phyloP scores from a whole-genome alignment of 2,113 vertebrate genomes.

The Chaetodon auriga region DNA sequence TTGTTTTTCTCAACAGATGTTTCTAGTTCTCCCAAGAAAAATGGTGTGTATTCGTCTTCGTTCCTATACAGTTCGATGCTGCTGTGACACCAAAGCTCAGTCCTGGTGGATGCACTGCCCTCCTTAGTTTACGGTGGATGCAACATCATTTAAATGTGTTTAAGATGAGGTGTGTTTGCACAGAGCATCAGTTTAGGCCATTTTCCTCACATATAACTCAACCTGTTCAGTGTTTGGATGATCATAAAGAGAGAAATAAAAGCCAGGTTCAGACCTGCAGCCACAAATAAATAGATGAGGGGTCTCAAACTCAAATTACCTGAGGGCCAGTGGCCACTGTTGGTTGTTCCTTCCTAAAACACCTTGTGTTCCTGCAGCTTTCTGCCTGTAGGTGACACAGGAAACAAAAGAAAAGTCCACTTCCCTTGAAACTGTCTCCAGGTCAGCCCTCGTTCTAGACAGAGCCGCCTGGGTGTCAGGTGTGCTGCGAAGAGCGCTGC shows the following conservation, averaged over 20 bases:
- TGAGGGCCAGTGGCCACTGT: neutral
- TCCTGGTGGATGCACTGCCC: conserved; percentile 19
- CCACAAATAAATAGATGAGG: neutral
- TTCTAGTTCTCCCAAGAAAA: conserved; percentile 63
- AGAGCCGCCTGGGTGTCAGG: neutral
- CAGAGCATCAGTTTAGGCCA: neutral
- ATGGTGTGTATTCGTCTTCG: conserved; percentile 11
- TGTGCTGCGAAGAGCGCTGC: neutral
- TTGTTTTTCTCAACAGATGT: conserved; percentile 74
- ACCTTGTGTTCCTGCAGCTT: neutral
- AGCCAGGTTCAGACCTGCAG: neutral
- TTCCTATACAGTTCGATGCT: conserved; percentile 34
- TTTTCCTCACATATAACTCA: neutral
- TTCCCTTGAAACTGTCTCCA: conserved; percentile 1
- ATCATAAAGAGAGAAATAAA: neutral
- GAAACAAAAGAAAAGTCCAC: neutral
- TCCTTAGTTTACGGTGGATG: conserved; percentile 12
- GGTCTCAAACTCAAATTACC: neutral
- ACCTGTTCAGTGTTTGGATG: neutral
- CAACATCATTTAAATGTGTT: conserved; percentile 9
- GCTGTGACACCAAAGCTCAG: conserved; percentile 26
- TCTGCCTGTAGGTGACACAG: neutral
- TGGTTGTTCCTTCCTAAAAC: neutral
- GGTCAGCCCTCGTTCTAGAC: neutral
- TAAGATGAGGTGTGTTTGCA: neutral